A percentile compares a stretch with the other conserved stretches of the same genome.
phyloP scores from a whole-genome alignment of 2,113 vertebrate genomes.

The Acinonyx jubatus region DNA sequence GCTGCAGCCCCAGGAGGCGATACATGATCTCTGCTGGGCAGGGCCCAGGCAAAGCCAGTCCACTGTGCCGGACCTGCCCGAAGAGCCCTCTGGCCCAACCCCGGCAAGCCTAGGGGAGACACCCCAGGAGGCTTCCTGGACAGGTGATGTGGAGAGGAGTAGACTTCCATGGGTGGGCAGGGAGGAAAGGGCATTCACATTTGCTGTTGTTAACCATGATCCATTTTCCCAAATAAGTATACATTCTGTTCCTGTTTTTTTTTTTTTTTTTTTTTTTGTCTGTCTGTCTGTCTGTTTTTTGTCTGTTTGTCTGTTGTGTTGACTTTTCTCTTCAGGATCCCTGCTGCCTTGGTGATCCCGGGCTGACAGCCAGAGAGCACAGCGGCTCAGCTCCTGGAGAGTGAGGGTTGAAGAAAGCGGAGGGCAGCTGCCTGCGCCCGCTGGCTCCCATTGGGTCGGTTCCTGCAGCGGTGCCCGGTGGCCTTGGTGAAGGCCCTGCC shows the following conservation, averaged over 20 bases:
- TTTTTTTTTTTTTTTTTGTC: not conserved
- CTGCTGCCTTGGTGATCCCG: conserved; percentile 79
- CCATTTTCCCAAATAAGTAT: conserved; percentile 81
- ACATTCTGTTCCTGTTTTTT: conserved; percentile 77
- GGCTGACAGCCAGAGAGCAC: conserved; percentile 81
- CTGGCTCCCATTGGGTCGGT: conserved; percentile 74
- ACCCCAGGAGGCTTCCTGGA: not conserved
- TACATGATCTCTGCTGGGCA: conserved; percentile 81
- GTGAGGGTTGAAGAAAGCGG: conserved; percentile 77
- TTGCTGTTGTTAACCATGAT: conserved; percentile 77
- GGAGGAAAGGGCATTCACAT: conserved; percentile 77
- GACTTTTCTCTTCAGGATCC: conserved; percentile 82
- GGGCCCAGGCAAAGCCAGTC: conserved; percentile 73
- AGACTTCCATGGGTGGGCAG: conserved; percentile 59
- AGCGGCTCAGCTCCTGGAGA: conserved; percentile 79
- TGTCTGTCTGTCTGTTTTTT: conserved; percentile 70
- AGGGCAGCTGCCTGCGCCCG: conserved; percentile 70
- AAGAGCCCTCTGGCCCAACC: conserved; percentile 13
- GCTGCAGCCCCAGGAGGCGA: conserved; percentile 78
- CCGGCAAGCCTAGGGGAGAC: not conserved
- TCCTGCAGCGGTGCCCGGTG: conserved; percentile 75
- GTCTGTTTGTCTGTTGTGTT: conserved; percentile 77
- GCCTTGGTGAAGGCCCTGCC: conserved; percentile 78
- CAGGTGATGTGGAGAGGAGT: conserved; percentile 28
- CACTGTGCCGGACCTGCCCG: conserved; percentile 54